phyloP scores from a whole-genome alignment of 2,797 vertebrate genomes.

The Danio jaintianensis region DNA sequence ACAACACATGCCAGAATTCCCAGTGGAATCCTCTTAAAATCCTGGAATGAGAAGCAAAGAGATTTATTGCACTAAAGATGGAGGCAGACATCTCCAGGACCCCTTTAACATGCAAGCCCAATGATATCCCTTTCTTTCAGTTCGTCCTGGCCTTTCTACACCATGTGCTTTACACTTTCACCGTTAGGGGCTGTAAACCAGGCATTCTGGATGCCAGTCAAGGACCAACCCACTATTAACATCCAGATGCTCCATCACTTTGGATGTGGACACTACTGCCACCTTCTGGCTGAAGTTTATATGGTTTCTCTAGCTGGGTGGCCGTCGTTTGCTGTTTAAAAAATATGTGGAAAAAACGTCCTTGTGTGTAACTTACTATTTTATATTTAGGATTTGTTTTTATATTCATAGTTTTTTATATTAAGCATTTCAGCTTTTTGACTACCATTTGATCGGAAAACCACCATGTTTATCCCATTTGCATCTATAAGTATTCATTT shows the following conservation, averaged over 20 bases:
- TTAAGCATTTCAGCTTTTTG: not conserved
- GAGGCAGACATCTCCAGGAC: slow-evolving; percentile 72
- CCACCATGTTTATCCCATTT: not conserved
- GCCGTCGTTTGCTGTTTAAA: slow-evolving; percentile 4
- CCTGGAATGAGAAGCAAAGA: slow-evolving; percentile 75
- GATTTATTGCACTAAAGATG: slow-evolving; percentile 78
- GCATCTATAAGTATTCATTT: not conserved
- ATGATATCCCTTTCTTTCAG: slow-evolving; percentile 65
- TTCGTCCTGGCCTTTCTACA: slow-evolving; percentile 19
- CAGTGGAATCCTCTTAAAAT: slow-evolving; percentile 82
- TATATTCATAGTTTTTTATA: slow-evolving; percentile 1
- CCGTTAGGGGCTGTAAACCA: slow-evolving; percentile 47
- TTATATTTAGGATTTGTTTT: not conserved
- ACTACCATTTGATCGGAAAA: not conserved
- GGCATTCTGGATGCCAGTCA: slow-evolving; percentile 44
- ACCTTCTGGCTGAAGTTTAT: slow-evolving; percentile 73
- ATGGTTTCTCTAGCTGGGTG: slow-evolving; percentile 3
- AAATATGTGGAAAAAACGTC: slow-evolving; percentile 2
- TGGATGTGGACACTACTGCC: slow-evolving; percentile 80
- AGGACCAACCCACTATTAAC: slow-evolving; percentile 35
- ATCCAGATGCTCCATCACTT: slow-evolving; percentile 30
- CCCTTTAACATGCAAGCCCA: slow-evolving; percentile 76
- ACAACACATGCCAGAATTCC: slow-evolving; percentile 84
- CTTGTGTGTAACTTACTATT: not conserved
- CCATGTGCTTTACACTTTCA: slow-evolving; percentile 41